A percentile compares a stretch with the other conserved stretches of the same genome.
Conservation (phyloP, 2,888 invertebrate species). For the Agrypnus murinus region DNA sequence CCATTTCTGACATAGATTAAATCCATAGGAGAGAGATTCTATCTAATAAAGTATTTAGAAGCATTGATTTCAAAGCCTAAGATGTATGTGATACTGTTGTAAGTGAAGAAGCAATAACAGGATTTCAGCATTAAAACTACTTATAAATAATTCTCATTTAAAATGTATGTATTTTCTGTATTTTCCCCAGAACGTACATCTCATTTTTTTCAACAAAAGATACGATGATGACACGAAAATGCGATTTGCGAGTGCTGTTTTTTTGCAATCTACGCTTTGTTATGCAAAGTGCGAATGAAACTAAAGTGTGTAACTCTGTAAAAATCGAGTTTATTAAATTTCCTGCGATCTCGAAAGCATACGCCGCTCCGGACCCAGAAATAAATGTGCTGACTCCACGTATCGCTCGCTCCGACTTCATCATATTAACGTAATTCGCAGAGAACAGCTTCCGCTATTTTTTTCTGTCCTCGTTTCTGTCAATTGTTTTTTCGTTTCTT, state of each 20-base stretch:
- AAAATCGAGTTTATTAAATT: constrained; percentile 38
- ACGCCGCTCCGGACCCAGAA: constrained; percentile 10
- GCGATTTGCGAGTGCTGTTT: constrained; percentile 30
- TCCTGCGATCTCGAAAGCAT: constrained; percentile 27
- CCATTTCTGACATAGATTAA: no score
- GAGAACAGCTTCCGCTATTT: constrained; percentile 7
- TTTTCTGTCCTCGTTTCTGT: neutral
- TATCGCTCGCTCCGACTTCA: constrained; percentile 11
- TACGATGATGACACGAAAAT: constrained; percentile 29
- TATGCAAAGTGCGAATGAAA: constrained; percentile 37
- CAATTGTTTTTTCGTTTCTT: neutral
- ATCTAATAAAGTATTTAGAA: no score
- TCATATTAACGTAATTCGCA: constrained; percentile 21
- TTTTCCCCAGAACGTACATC: no score
- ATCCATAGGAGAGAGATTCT: no score
- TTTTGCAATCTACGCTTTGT: constrained; percentile 36
- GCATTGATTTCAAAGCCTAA: no score
- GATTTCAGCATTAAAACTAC: no score
- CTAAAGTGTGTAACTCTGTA: constrained; percentile 31
- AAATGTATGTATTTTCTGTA: no score
- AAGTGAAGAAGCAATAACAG: no score
- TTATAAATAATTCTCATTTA: no score
- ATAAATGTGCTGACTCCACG: constrained; percentile 18
- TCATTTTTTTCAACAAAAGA: constrained; percentile 31
- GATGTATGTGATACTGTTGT: no score